These are phyloP conservation scores for Temnothorax curvispinosus DNA, from an alignment of 1,140 invertebrate species.

Conservation along the genomic window DNA sequence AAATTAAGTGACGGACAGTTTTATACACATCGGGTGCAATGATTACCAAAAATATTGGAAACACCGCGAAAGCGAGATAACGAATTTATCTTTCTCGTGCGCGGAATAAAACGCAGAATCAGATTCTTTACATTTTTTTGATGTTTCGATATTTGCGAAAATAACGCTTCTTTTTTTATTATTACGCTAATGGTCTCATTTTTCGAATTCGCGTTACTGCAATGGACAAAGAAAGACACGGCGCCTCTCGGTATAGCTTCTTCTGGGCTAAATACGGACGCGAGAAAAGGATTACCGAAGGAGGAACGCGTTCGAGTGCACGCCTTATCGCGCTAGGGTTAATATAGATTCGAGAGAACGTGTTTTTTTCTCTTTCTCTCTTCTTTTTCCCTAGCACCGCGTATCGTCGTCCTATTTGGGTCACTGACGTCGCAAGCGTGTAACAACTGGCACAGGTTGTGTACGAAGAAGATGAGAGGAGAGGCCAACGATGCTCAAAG, in stretches of 20 bases:
- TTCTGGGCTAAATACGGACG: constrained; percentile 17
- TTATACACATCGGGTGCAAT: neutral
- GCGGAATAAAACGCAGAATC: neutral
- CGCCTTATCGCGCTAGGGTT: constrained; percentile 53
- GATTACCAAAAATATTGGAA: neutral
- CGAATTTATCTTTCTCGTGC: neutral
- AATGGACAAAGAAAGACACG: neutral
- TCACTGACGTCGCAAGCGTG: constrained; percentile 63
- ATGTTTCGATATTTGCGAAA: neutral
- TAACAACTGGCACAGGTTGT: constrained; percentile 43
- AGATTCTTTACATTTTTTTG: neutral
- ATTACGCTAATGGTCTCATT: neutral
- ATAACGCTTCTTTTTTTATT: neutral
- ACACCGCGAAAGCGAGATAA: neutral
- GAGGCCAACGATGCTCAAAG: constrained; percentile 27
- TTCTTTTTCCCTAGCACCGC: constrained; percentile 12
- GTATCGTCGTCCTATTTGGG: constrained; percentile 75
- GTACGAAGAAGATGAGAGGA: constrained; percentile 19
- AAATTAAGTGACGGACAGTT: neutral
- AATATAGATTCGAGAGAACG: constrained; percentile 56
- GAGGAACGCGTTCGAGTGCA: constrained; percentile 17
- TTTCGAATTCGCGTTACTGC: neutral
- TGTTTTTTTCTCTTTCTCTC: neutral
- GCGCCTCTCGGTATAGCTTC: neutral
- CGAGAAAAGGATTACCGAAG: constrained; percentile 12